Evolutionary conservation across 1,140 invertebrate genomes (phyloP), one percentile per base, ranked within the genome.

Genomic region (Saccostrea echinata): DNA sequence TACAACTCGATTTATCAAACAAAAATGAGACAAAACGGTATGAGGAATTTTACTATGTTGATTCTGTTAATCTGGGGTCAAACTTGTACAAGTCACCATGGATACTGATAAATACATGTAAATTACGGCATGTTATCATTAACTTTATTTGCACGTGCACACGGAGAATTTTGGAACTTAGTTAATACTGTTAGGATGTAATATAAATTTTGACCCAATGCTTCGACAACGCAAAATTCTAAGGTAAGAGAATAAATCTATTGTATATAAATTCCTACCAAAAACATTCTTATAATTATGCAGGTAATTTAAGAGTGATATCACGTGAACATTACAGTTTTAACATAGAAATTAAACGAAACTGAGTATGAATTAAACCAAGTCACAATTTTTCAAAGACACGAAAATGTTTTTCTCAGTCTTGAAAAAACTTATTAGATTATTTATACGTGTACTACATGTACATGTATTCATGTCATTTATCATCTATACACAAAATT

Each of bases 41-140:
- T 76, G 68, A 30, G 68, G 27, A 76, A 76, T 27, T 64, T 64
- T 64, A 18, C 24, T n/a, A 18, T 64, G 57, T 64, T 64, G 30
- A 33, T 76, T 76, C 68, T 30, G 30, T 76, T 76, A 76, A 76
- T 76, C 68, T 76, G 16, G 27, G 68, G 68, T 76, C 68, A 76
- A 76, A 76, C 13, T 27, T 76, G 68, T 76, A 30, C 68, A 76
- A 18, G 30, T 76, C 30, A 13, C 16, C 68, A 76, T 76, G 68
- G 68, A 76, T 76, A 76, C 68, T 76, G 68, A 76, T 76, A 76
- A 76, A 76, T 76, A 76, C 24, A 30, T 76, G 68, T 27, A 76
- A 76, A 76, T 76, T 18, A 33, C 68, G 27, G 18, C 30, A 11
- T 30, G 24, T 30, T 76, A 76, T 76, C 68, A 30, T 76, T 30